Conservation (phyloP, 2,113 vertebrate genomes). For the Delphinus delphis region DNA sequence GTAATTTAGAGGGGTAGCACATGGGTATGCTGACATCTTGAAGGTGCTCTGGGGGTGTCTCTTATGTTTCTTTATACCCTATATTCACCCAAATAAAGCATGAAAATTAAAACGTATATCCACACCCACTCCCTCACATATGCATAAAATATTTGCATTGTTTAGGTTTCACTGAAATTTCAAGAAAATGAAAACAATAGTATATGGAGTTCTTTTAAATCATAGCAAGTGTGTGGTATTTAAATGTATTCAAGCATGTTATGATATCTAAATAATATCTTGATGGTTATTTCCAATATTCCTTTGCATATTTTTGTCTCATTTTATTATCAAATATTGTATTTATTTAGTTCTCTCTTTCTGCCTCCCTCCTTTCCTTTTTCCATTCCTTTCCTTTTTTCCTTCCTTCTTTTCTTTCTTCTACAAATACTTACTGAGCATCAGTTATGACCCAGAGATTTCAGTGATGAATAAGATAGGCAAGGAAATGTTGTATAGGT, state of each 20-base stretch:
- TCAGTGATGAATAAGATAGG: background rate
- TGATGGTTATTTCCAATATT: background rate
- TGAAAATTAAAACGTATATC: constrained; percentile 23
- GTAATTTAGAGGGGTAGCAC: constrained; percentile 58
- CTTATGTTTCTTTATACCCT: constrained; percentile 20
- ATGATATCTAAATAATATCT: background rate
- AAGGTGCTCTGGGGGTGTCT: constrained; percentile 41
- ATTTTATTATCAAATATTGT: background rate
- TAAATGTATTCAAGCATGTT: background rate
- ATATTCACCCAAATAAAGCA: constrained; percentile 54
- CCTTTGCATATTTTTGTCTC: background rate
- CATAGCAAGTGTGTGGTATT: background rate
- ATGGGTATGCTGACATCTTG: constrained; percentile 66
- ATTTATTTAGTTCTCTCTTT: background rate
- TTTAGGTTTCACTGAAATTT: constrained; percentile 6
- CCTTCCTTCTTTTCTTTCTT: background rate
- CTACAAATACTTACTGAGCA: background rate
- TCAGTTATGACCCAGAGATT: background rate
- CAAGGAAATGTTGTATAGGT: background rate
- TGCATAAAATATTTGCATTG: background rate
- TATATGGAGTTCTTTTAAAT: background rate
- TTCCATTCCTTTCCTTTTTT: background rate
- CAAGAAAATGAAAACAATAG: constrained; percentile 22
- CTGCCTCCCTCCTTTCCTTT: background rate
- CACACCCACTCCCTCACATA: background rate